Conservation (phyloP, 2,113 vertebrate species). For the Lepidothrix coronata region DNA sequence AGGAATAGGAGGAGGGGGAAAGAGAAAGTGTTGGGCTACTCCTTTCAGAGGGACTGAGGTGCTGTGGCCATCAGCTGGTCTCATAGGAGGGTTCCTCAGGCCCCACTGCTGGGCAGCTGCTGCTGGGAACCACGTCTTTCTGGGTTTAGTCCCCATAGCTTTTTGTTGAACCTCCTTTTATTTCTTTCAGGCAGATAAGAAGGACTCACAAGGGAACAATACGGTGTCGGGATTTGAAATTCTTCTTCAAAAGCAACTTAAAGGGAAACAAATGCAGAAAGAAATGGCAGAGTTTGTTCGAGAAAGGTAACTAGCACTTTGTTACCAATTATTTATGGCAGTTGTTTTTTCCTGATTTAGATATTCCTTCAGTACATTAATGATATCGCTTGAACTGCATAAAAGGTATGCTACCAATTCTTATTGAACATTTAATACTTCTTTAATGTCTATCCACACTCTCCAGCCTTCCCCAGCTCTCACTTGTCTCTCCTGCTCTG, state of each 20-base stretch:
- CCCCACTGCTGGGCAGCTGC: background rate
- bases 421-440: background rate
- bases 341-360: background rate
- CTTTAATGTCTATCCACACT: background rate
- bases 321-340: background rate
- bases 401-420: background rate
- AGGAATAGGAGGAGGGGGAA: background rate
- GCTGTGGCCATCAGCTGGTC: background rate
- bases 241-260: conserved; percentile 94
- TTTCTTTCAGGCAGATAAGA: conserved; percentile 86
- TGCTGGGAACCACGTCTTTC: background rate
- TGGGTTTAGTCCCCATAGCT: background rate
- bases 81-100: background rate
- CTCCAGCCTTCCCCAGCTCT: background rate
- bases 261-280: conserved; percentile 98
- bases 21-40: background rate
- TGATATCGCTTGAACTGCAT: background rate
- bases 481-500: background rate
- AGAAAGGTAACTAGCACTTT: conserved; percentile 83
- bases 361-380: background rate
- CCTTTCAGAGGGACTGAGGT: background rate
- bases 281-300: conserved; percentile 97
- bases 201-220: conserved; percentile 89
- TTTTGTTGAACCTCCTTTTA: background rate
- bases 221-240: conserved; percentile 92